Percentiles rank a stretch among this genome's conserved stretches.
Evolutionary conservation across 2,888 invertebrate genomes (phyloP).

Genomic region (Andrena bucephala): DNA sequence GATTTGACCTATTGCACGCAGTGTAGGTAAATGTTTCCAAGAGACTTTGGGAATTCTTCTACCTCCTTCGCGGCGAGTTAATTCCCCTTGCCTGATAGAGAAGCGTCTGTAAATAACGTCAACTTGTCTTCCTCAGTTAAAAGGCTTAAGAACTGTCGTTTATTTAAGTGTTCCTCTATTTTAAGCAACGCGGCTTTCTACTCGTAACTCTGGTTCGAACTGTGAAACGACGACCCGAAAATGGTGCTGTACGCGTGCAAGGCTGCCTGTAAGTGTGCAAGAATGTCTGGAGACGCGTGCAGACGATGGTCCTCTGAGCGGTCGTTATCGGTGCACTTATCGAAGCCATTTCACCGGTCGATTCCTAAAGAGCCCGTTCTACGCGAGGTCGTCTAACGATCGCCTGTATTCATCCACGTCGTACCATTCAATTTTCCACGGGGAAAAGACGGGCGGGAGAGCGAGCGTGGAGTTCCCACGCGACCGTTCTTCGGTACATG

Average conservation of each 20-base stretch:
- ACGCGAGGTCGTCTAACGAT: conserved; percentile 63
- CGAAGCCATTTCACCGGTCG: conserved; percentile 60
- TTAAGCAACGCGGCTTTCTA: conserved; percentile 30
- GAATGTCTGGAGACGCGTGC: conserved; percentile 20
- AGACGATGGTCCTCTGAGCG: conserved; percentile 49
- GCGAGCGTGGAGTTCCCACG: conserved; percentile 67
- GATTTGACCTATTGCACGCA: background rate
- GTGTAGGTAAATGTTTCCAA: too few species aligned
- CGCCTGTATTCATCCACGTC: conserved; percentile 62
- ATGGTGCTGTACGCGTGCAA: background rate
- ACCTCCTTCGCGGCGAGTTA: too few species aligned
- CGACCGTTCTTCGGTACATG: conserved; percentile 57
- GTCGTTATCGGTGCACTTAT: conserved; percentile 69
- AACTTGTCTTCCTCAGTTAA: background rate
- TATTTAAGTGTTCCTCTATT: conserved; percentile 1
- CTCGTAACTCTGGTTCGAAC: conserved; percentile 12
- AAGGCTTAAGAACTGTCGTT: background rate
- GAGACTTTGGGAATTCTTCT: too few species aligned
- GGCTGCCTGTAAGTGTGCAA: background rate
- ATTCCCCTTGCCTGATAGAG: background rate
- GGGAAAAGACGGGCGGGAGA: conserved; percentile 53
- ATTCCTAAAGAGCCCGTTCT: conserved; percentile 56
- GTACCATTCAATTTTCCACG: conserved; percentile 72
- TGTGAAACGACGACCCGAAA: conserved; percentile 39
- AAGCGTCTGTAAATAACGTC: background rate